Conservation (phyloP, 2,113 vertebrate species). For the Macroglossus sobrinus region DNA sequence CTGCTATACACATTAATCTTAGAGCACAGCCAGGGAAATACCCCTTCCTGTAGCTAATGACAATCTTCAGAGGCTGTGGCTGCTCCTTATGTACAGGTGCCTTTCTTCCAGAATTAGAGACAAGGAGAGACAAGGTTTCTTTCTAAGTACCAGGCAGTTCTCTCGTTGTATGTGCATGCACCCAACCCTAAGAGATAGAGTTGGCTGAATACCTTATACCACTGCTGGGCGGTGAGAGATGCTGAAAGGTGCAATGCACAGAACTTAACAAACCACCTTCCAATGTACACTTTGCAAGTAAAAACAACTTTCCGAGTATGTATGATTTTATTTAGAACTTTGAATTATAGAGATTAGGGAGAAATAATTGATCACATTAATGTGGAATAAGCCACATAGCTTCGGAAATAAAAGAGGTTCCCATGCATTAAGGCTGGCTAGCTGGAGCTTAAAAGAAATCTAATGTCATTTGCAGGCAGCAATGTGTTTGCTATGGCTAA, state of each 20-base stretch:
- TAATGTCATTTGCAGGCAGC: background rate
- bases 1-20: background rate
- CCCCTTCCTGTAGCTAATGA: constrained; percentile 32
- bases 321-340: background rate
- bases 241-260: too few species aligned
- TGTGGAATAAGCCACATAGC: background rate
- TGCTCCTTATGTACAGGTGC: background rate
- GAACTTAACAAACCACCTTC: background rate
- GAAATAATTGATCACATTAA: background rate
- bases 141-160: too few species aligned
- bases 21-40: background rate
- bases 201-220: background rate
- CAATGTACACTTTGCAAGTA: background rate
- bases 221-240: background rate
- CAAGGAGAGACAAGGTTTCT: too few species aligned
- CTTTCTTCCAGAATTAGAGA: background rate
- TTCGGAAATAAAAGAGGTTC: background rate
- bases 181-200: too few species aligned
- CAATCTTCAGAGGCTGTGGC: background rate
- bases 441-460: background rate
- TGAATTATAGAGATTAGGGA: background rate
- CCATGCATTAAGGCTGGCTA: too few species aligned
- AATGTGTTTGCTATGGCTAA: background rate
- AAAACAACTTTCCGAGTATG: background rate
- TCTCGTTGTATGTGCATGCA: too few species aligned